A percentile compares a stretch with the other conserved stretches of the same genome.
These are phyloP conservation scores for Iguana delicatissima DNA, from an alignment of 2,797 vertebrate species.

Conservation along the genomic window DNA sequence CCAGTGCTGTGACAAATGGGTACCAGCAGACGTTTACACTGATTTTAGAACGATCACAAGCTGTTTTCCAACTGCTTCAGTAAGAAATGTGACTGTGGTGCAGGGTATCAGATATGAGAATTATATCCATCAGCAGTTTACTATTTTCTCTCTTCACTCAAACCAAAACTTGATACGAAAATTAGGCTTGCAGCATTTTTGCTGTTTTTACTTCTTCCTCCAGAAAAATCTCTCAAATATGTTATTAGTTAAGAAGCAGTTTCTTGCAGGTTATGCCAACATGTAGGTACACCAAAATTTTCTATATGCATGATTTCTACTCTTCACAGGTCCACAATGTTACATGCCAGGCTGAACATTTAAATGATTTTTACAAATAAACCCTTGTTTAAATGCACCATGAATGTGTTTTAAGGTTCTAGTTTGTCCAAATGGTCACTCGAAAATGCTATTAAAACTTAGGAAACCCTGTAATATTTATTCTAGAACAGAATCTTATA, in stretches of 20 bases:
- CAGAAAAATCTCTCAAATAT: constrained; percentile 47
- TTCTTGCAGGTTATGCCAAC: constrained; percentile 47
- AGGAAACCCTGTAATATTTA: constrained; percentile 42
- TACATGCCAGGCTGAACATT: neutral
- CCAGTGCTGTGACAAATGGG: constrained; percentile 51
- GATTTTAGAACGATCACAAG: constrained; percentile 46
- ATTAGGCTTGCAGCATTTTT: constrained; percentile 13
- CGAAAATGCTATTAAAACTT: constrained; percentile 42
- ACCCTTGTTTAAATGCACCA: constrained; percentile 17
- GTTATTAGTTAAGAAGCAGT: constrained; percentile 42
- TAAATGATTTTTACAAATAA: neutral
- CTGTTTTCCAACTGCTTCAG: constrained; percentile 59
- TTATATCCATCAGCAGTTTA: constrained; percentile 49
- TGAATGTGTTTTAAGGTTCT: constrained; percentile 32
- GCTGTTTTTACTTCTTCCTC: constrained; percentile 52
- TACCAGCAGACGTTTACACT: constrained; percentile 18
- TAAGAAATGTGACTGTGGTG: constrained; percentile 49
- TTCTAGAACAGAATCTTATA: constrained; percentile 30
- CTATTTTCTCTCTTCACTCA: constrained; percentile 62
- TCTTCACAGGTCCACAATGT: constrained; percentile 18
- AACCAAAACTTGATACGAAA: constrained; percentile 11
- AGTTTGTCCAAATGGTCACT: constrained; percentile 31
- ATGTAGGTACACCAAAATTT: constrained; percentile 51
- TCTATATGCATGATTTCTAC: constrained; percentile 4
- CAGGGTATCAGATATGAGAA: constrained; percentile 49